These are phyloP conservation scores for Nomada goodeniana DNA, from an alignment of 2,888 invertebrate genomes.

Conservation along the genomic window DNA sequence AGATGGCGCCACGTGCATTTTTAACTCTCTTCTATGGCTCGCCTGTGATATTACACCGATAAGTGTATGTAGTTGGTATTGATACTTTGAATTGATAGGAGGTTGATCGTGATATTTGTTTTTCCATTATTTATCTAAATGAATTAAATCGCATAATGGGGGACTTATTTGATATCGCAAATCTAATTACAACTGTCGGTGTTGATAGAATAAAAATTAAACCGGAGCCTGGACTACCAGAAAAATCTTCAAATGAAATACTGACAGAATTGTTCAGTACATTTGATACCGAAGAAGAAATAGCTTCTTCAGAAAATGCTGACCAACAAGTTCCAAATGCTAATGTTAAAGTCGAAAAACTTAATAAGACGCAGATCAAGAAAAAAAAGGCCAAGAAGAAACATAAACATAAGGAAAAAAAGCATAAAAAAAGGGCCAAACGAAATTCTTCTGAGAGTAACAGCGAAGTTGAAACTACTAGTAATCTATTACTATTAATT, in stretches of 20 bases:
- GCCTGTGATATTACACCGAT: background rate
- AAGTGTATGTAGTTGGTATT: background rate
- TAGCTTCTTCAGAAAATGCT: slow-evolving; percentile 64
- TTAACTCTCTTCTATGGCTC: too few relatives aligned
- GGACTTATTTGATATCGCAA: slow-evolving; percentile 82
- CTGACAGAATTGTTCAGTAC: slow-evolving; percentile 92
- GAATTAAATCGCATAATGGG: slow-evolving; percentile 71
- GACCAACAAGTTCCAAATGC: slow-evolving; percentile 66
- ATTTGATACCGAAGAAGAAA: slow-evolving; percentile 86
- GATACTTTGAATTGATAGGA: background rate
- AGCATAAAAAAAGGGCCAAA: slow-evolving; percentile 85
- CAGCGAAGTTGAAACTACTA: slow-evolving; percentile 76
- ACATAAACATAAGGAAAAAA: slow-evolving; percentile 86
- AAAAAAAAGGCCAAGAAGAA: slow-evolving; percentile 79
- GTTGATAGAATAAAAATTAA: slow-evolving; percentile 82
- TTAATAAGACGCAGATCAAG: slow-evolving; percentile 57
- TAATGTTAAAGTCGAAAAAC: slow-evolving; percentile 67
- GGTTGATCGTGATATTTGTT: background rate
- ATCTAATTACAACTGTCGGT: slow-evolving; percentile 81
- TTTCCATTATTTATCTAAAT: slow-evolving; percentile 19
- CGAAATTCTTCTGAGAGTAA: slow-evolving; percentile 81
- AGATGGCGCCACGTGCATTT: too few relatives aligned
- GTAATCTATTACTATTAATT: slow-evolving; percentile 61
- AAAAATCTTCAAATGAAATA: slow-evolving; percentile 92
- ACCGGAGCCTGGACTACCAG: slow-evolving; percentile 81